Evolutionary conservation across 2,113 vertebrate genomes (phyloP), one percentile per base, ranked within the genome.

Genomic region (Holacanthus passer): DNA sequence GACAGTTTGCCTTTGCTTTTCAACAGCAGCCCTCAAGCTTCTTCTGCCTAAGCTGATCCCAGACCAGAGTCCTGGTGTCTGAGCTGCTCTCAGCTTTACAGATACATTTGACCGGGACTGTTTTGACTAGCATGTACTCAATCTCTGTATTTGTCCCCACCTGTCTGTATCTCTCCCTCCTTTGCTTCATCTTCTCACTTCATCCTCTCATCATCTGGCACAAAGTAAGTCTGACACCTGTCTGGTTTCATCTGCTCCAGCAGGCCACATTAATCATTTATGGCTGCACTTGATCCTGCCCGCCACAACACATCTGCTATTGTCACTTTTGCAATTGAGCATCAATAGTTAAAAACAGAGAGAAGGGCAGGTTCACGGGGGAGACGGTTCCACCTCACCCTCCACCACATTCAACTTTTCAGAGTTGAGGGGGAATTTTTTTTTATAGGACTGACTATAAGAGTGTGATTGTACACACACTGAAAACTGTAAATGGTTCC

Each of bases 311-410:
- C 71, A 82, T 77, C 86, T 82, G 75, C 79, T 78, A 86, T 85
- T 84, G 78, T 87, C 77, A 84, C 77, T 81, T 69, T 55, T 88
- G 74, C 87, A 65, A 87, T 87, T 90, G 74, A 84, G 55, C 77
- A 80, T 87, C 71, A 81, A 79, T 84, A 79, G 86, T 85, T 91
- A 80, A 85, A 86, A 80, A 63, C 62, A 39, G 59, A 60, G 60
- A 48, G 71, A 63, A 50, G 31, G 35, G 60, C n/a, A 37, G 66
- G 32, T 78, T 71, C 31, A 50, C 11, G 11, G 22, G 43, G n/a
- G 56, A 64, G 17, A 12, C 1, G 3, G 4, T 7, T 81, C 32
- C 31, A 48, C 52, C 47, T 29, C 16, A 0, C 45, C 72, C 81
- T 50, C 67, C 50, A 43, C 55, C 16, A 69, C 41, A 47, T 71